phyloP scores from a whole-genome alignment of 2,113 vertebrate genomes.

The Nesogale talazaci region DNA sequence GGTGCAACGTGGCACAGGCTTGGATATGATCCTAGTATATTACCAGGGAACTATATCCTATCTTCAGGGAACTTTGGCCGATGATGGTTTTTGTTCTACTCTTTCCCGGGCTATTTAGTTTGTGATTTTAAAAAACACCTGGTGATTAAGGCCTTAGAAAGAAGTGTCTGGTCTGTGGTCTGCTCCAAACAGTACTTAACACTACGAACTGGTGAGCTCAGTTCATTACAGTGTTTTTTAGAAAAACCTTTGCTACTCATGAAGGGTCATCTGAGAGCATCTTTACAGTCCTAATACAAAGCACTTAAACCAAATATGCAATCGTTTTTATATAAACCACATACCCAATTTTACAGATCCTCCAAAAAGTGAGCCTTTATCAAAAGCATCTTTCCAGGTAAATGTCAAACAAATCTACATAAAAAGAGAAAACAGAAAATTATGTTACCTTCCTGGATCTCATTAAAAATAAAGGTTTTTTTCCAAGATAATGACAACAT shows the following conservation, averaged over 20 bases:
- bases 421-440: constrained; percentile 63
- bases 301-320: not conserved
- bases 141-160: not conserved
- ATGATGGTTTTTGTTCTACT: not conserved
- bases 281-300: constrained; percentile 43
- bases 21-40: not conserved
- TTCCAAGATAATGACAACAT: too few species aligned
- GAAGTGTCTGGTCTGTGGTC: not conserved
- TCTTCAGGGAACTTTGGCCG: not conserved
- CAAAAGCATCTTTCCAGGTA: constrained; percentile 99
- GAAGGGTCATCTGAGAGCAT: constrained; percentile 11
- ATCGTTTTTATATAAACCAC: constrained; percentile 73
- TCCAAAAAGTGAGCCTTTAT: constrained; percentile 98
- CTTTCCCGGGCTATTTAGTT: not conserved
- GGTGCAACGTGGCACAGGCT: not conserved
- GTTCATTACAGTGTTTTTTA: not conserved
- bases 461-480: constrained; percentile 33
- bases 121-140: not conserved
- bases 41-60: not conserved
- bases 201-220: not conserved
- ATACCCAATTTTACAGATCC: constrained; percentile 97
- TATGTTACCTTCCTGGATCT: constrained; percentile 40
- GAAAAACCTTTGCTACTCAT: constrained; percentile 45
- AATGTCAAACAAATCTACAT: constrained; percentile 96
- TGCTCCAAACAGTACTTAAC: not conserved